phyloP scores from a whole-genome alignment of 2,113 vertebrate genomes.

The Canis aureus region DNA sequence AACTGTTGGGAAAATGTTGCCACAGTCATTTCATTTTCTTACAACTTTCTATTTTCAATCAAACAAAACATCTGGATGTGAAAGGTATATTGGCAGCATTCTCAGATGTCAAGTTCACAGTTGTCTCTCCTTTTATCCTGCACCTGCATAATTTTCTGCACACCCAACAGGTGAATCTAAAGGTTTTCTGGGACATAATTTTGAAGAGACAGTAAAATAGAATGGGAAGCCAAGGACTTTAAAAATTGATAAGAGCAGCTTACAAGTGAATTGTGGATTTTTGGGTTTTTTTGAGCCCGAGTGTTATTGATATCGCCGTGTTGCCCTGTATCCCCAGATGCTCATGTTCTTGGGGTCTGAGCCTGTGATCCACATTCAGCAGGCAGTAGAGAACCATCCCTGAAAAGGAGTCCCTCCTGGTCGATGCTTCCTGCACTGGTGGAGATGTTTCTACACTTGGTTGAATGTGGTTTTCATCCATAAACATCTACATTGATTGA shows the following conservation, averaged over 20 bases:
- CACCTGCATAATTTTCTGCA: not conserved
- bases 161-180: not conserved
- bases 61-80: not conserved
- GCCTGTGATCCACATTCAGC: not conserved
- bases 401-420: not conserved
- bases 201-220: not conserved
- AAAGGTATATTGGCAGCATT: not conserved
- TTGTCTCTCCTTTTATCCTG: not conserved
- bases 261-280: not conserved
- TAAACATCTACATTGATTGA: not conserved
- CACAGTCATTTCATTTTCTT: slow-evolving; percentile 63
- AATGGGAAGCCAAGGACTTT: not conserved
- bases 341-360: not conserved
- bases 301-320: not conserved
- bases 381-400: not conserved
- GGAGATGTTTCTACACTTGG: accelerated
- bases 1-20: slow-evolving; percentile 45
- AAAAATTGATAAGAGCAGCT: not conserved
- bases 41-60: slow-evolving; percentile 65
- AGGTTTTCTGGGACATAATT: not conserved
- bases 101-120: not conserved
- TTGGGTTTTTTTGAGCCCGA: not conserved
- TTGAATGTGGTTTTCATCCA: not conserved
- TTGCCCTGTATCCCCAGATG: not conserved
- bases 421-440: not conserved